Base-by-base conservation (phyloP, 2,797 vertebrate genomes). In the Megalops cyprinoides region DNA sequence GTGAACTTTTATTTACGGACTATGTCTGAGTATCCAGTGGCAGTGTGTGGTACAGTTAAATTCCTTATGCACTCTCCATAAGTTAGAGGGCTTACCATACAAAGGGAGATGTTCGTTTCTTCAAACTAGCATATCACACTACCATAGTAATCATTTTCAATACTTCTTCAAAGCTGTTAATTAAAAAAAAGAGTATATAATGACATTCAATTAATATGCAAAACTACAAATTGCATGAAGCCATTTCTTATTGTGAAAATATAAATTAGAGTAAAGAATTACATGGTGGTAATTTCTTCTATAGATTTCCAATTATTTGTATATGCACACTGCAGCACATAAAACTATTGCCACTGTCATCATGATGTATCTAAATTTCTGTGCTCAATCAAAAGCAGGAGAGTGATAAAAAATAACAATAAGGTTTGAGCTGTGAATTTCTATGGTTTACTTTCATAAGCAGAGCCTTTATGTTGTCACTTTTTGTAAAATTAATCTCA, bases 401-500 rank as follows among this genome's bases (percentile, higher is more conserved):
- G 60, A 51, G 74, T 73, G 51, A 48, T 55, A 69, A 53, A 44
- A 76, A 58, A 56, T 56, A 58, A 42, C 14, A 34, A 23, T 42
- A 14, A 31, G 5, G 65, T 23, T 69, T n/a, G 65, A 69, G 37
- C 65, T n/a, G 39, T 82, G 62, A 74, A 78, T 76, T 42, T 85
- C 77, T 79, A 75, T 82, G 76, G 77, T 67, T 75, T 49, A 76
- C 73, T 76, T 76, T 49, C 58, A 65, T 48, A 80, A 83, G 73
- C 88, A 87, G 89, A 85, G 85, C 88, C 90, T 90, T 90, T 85
- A 88, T 85, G 78, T 86, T 84, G 81, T 90, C 89, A 91, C 91
- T 93, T 90, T 92, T 89, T 93, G 91, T 76, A 93, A 86, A 39
- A 92, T 88, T 89, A 91, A 88, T 90, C 92, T 85, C 85, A 87